phyloP scores from a whole-genome alignment of 2,797 vertebrate species.

The Amniataba percoides region DNA sequence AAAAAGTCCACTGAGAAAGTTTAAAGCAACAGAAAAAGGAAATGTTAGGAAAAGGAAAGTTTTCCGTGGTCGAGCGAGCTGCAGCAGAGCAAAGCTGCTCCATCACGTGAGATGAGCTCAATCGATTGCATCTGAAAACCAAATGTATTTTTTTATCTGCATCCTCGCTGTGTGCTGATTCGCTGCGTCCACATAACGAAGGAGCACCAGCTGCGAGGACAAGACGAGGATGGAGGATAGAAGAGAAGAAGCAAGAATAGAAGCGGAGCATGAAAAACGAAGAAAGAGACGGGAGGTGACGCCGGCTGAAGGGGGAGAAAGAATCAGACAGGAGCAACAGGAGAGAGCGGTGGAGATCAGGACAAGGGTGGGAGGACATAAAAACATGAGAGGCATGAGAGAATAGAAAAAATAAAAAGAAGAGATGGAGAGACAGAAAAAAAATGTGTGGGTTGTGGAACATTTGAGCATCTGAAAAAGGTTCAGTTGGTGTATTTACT shows the following conservation, averaged over 20 bases:
- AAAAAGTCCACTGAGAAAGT: too few species aligned
- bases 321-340: too few species aligned
- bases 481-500: too few species aligned
- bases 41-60: too few species aligned
- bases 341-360: too few species aligned
- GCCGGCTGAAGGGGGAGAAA: too few species aligned
- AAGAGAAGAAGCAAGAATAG: background rate
- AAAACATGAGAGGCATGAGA: too few species aligned
- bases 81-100: background rate
- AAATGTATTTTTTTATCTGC: slow-evolving; percentile 8
- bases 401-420: too few species aligned
- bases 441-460: too few species aligned
- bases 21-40: background rate
- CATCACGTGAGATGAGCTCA: background rate
- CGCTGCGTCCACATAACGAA: slow-evolving; percentile 18
- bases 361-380: too few species aligned
- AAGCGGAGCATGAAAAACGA: background rate
- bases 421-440: too few species aligned
- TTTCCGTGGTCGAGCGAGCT: background rate
- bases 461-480: too few species aligned
- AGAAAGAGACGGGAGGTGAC: background rate
- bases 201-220: slow-evolving; percentile 23
- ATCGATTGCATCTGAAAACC: slow-evolving; percentile 40
- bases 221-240: background rate
- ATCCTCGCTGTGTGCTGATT: background rate